Conservation (phyloP, 2,888 invertebrate species). For the Oasisia sp. region DNA sequence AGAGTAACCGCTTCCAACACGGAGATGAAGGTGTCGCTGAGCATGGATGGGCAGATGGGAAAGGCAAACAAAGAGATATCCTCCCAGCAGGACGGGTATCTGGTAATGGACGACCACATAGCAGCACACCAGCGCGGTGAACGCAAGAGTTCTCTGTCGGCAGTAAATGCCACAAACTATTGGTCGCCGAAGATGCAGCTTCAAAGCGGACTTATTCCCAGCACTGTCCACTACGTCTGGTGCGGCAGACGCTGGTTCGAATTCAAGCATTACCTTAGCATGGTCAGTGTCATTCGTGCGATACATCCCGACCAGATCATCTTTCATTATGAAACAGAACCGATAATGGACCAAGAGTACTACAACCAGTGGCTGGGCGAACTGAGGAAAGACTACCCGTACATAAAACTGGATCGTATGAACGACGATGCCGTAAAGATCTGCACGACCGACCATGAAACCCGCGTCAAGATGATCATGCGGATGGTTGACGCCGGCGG, state of each 20-base stretch:
- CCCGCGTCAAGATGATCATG: slow-evolving; percentile 35
- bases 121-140: neutral
- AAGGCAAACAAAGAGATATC: neutral
- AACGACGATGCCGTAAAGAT: slow-evolving; percentile 32
- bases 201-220: slow-evolving; percentile 34
- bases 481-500: slow-evolving; percentile 45
- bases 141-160: neutral
- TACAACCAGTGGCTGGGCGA: slow-evolving; percentile 53
- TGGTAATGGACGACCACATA: neutral
- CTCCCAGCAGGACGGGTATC: neutral
- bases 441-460: neutral
- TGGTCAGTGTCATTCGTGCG: slow-evolving; percentile 41
- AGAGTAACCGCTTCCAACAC: neutral
- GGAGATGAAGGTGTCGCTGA: neutral
- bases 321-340: slow-evolving; percentile 45
- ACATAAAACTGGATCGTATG: slow-evolving; percentile 43
- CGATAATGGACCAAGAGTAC: slow-evolving; percentile 41
- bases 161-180: slow-evolving; percentile 8
- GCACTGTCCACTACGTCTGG: slow-evolving; percentile 54
- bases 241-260: slow-evolving; percentile 51
- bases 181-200: slow-evolving; percentile 28
- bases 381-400: slow-evolving; percentile 48
- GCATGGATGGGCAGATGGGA: neutral
- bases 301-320: slow-evolving; percentile 54
- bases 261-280: slow-evolving; percentile 55